These are phyloP conservation scores for Salvelinus sp. DNA, from an alignment of 2,113 vertebrate genomes.

Conservation along the genomic window DNA sequence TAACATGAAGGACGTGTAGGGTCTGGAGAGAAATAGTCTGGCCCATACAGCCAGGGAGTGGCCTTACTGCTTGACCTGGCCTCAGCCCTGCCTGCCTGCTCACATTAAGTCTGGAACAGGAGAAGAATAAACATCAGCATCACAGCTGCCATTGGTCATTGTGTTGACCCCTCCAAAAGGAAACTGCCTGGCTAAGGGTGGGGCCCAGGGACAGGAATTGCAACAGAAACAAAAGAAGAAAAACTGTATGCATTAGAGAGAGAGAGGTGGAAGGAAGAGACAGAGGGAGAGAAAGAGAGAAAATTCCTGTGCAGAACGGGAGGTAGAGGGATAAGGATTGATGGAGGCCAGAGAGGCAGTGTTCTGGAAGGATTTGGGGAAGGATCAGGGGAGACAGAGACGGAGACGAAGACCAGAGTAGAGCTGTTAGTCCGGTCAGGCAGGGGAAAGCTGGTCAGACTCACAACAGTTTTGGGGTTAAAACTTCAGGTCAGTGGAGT, in stretches of 20 bases:
- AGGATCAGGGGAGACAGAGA: constrained; percentile 37
- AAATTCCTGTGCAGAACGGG: constrained; percentile 48
- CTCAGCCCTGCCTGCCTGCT: constrained; percentile 33
- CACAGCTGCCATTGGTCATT: constrained; percentile 62
- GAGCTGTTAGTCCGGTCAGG: neutral
- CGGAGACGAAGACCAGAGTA: constrained; percentile 48
- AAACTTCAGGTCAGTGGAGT: constrained; percentile 26
- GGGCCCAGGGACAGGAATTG: constrained; percentile 60
- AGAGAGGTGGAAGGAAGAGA: neutral
- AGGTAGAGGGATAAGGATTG: constrained; percentile 55
- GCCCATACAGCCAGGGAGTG: constrained; percentile 47
- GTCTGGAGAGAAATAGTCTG: constrained; percentile 48
- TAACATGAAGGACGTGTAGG: constrained; percentile 62
- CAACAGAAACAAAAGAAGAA: constrained; percentile 55
- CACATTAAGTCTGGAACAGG: constrained; percentile 65
- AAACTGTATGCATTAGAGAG: constrained; percentile 12
- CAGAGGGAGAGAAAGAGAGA: neutral
- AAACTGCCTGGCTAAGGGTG: constrained; percentile 68
- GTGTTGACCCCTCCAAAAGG: constrained; percentile 69
- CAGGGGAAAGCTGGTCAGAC: constrained; percentile 23
- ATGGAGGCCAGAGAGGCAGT: constrained; percentile 40
- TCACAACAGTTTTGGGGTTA: constrained; percentile 35
- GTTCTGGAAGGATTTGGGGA: constrained; percentile 18
- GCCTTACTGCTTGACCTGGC: constrained; percentile 16
- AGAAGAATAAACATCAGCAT: constrained; percentile 63